Evolutionary conservation across 2,113 vertebrate species (phyloP), one percentile per base, ranked within the genome.

Genomic region (Hylia prasina): DNA sequence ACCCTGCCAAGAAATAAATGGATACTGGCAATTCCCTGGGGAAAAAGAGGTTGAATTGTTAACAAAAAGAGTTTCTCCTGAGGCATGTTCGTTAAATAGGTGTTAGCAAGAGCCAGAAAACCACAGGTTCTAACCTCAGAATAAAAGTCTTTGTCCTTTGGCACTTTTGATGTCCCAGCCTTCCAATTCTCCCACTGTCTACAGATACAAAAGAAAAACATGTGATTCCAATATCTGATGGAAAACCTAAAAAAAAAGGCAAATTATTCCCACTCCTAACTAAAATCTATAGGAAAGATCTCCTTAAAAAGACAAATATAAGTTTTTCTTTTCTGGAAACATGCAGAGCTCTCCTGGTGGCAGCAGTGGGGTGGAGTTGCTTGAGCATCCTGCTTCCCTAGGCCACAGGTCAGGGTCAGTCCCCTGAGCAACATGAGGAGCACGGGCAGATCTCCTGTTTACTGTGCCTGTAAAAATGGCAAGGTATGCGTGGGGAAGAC

Each of bases 1-100:
- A 95, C 65, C 85, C 77, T 91, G 91, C 89, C 87, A 85, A 79
- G 91, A 89, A 97, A 95, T 87, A 96, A 95, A 91, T 76, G 94
- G 70, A 87, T 94, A 83, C 68, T 90, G 88, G 90, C 80, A 96
- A 94, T 88, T 94, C 72, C 77, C 91, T 21, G 56, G 50, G 77
- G 87, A 12, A 15, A 75, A 83, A 85, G 75, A 84, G 17, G 91
- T 91, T 93, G 84, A 96, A 93, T 95, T 77, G 58, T 94, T 97
- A 96, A 97, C 90, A 93, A 61, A 94, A 89, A 73, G 57, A 66
- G 71, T 70, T 91, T 42, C 31, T 90, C 88, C 54, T 21, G 30
- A 83, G 94, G 88, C 13, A 1, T 1, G 1, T 71, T 93, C 64
- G 4, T 96, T 94, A 93, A 93, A 91, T 80, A 85, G 90, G 93